Percentiles rank a stretch among this genome's conserved stretches.
phyloP scores from a whole-genome alignment of 2,888 invertebrate species.

The Microctonus brassicae region DNA sequence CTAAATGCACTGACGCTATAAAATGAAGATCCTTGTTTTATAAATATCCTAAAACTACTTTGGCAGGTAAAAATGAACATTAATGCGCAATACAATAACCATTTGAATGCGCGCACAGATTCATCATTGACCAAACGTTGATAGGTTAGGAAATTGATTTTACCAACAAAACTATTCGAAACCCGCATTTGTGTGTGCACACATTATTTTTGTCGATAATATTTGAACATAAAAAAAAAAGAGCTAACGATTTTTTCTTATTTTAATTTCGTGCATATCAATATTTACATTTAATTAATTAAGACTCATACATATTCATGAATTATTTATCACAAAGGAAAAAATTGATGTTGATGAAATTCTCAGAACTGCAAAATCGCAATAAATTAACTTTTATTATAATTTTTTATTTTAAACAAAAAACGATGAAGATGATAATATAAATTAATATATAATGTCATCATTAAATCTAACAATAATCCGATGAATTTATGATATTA shows the following conservation, averaged over 20 bases:
- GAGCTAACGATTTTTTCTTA: too few relatives aligned
- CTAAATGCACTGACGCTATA: background rate
- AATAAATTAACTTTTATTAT: too few relatives aligned
- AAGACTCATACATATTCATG: background rate
- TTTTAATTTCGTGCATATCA: background rate
- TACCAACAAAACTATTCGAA: background rate
- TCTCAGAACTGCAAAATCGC: background rate
- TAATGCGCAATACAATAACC: background rate
- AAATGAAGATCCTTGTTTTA: background rate
- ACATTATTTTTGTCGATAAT: background rate
- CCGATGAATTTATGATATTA: background rate
- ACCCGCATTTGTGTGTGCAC: too few relatives aligned
- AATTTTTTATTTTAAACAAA: background rate
- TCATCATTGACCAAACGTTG: background rate
- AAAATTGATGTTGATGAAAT: background rate
- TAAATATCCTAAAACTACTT: constrained; percentile 9
- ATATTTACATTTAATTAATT: background rate
- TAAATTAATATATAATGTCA: too few relatives aligned
- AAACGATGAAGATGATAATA: too few relatives aligned
- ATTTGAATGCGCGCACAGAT: background rate
- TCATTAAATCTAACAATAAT: too few relatives aligned
- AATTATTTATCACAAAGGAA: too few relatives aligned
- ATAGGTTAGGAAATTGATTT: background rate
- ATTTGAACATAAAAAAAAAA: too few relatives aligned
- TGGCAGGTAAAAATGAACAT: constrained; percentile 15